Percentiles rank a stretch among this genome's conserved stretches.
Conservation (phyloP, 2,797 vertebrate species). For the Notamacropus eugenii region DNA sequence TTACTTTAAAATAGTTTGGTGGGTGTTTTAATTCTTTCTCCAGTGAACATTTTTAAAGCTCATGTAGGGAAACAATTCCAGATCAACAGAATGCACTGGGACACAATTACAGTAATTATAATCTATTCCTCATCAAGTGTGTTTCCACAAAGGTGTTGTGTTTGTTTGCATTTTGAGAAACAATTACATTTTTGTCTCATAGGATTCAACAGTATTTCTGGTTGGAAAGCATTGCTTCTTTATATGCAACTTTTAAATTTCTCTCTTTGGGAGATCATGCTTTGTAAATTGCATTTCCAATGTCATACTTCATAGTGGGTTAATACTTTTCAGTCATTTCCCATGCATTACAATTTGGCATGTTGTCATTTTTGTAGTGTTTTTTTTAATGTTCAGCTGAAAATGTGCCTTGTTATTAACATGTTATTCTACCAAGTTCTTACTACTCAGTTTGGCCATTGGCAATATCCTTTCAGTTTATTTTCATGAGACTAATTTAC, state of each 20-base stretch:
- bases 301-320: not conserved
- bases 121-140: not conserved
- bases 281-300: not conserved
- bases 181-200: not conserved
- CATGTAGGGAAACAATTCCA: not conserved
- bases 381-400: not conserved
- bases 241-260: constrained; percentile 28
- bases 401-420: not conserved
- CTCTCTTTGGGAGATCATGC: constrained; percentile 28
- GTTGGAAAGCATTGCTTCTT: not conserved
- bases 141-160: not conserved
- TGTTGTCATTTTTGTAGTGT: not conserved
- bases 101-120: not conserved
- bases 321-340: not conserved
- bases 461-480: not conserved
- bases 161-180: constrained; percentile 13
- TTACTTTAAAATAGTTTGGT: not conserved
- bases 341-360: not conserved
- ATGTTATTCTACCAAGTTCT: not conserved
- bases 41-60: constrained; percentile 13
- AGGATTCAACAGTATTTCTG: not conserved
- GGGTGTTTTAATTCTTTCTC: not conserved
- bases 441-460: not conserved
- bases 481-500: not conserved
- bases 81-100: not conserved